Evolutionary conservation across 2,113 vertebrate genomes (phyloP), one percentile per base, ranked within the genome.

Genomic region (Ploceus nigricollis): DNA sequence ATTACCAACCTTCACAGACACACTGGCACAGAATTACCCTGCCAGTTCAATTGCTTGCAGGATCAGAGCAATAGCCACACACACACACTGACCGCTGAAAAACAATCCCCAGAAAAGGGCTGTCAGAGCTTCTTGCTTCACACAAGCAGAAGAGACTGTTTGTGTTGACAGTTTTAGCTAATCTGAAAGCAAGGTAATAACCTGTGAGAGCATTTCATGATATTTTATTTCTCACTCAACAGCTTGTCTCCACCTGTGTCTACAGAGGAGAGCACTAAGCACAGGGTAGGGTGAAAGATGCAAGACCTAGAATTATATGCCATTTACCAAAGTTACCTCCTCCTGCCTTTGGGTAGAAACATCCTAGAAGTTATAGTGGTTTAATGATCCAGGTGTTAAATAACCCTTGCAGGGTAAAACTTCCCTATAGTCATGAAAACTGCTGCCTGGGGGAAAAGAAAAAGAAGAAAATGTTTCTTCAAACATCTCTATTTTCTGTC

Each of bases 301-400:
- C 76, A 94, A 97, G 68, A 90, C 89, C 92, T 95, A 53, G 89
- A 97, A 97, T 98, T 97, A 97, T 10, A 97, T 82, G 83, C 42
- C 85, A 88, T 96, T 97, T 95, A 95, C 77, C 64, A 72, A 79
- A 91, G 83, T 60, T 87, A 85, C 71, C 92, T 93, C 79, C 88
- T 88, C 76, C 94, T 91, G 94, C 96, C 96, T 95, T 75, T 69
- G 64, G 92, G 73, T 79, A 88, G 75, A 94, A 94, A 47, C 57
- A 80, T 78, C 80, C 90, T 93, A 83, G 76, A 92, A 88, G 66
- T 95, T 93, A 88, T 1, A 86, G 92, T 58, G 73, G 82, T 92
- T 42, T 89, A 97, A 95, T 91, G 79, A 96, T 76, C 95, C 95
- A 97, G 93, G 90, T 97, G 95, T 91, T 84, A 61, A 97, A 97